Percentiles rank a stretch among this genome's conserved stretches.
Conservation (phyloP, 2,113 vertebrate species). For the Lagopus muta region DNA sequence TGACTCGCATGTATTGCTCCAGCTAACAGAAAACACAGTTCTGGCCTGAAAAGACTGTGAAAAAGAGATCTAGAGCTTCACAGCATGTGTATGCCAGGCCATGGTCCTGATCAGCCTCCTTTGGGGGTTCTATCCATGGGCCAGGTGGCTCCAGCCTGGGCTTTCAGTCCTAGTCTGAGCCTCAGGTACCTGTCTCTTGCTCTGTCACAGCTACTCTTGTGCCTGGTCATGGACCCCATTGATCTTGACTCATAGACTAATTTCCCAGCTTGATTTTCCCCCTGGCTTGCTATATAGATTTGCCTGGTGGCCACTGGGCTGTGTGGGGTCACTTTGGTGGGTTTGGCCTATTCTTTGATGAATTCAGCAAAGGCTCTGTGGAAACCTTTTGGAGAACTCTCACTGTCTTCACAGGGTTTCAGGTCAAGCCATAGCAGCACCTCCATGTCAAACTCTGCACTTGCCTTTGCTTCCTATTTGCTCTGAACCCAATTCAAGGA, state of each 20-base stretch:
- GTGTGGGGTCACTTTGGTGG: not conserved
- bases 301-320: not conserved
- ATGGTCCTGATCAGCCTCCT: not conserved
- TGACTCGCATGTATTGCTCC: not conserved
- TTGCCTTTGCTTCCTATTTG: not conserved
- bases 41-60: not conserved
- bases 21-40: not conserved
- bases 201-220: not conserved
- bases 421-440: not conserved
- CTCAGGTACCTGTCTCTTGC: not conserved
- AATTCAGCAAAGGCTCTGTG: not conserved
- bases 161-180: not conserved
- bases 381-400: not conserved
- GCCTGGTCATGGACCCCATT: not conserved
- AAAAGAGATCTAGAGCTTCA: not conserved
- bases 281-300: not conserved
- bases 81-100: not conserved
- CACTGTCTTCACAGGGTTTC: not conserved
- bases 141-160: not conserved
- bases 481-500: not conserved
- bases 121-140: not conserved
- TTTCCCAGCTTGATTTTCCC: not conserved
- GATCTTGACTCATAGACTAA: not conserved
- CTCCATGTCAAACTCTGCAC: not conserved
- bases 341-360: not conserved